A percentile compares a stretch with the other conserved stretches of the same genome.
These are phyloP conservation scores for Listronotus oregonensis DNA, from an alignment of 1,140 invertebrate genomes.

Conservation along the genomic window DNA sequence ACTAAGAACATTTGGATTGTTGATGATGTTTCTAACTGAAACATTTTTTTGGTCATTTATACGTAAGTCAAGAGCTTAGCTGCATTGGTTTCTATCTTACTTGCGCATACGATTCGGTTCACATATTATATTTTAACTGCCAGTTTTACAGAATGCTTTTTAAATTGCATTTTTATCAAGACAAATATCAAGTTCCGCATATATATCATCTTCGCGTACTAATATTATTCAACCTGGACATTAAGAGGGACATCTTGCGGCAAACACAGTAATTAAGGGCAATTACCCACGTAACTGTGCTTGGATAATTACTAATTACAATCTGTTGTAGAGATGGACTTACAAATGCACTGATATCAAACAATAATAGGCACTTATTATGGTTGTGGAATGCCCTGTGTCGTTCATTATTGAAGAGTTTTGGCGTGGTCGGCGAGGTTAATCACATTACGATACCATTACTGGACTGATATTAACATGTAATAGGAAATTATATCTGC, in stretches of 20 bases:
- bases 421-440: conserved; percentile 4
- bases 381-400: conserved; percentile 3
- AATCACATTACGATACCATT: background rate
- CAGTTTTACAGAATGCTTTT: too few species aligned
- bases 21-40: too few species aligned
- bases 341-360: conserved; percentile 30
- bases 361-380: conserved; percentile 34
- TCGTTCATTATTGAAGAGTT: conserved; percentile 13
- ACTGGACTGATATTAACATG: too few species aligned
- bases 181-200: conserved; percentile 18
- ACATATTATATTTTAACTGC: too few species aligned
- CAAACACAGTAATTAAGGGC: conserved; percentile 27
- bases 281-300: conserved; percentile 29
- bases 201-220: conserved; percentile 9
- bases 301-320: conserved; percentile 33
- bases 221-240: conserved; percentile 16
- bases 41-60: too few species aligned
- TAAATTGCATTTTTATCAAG: conserved; percentile 22
- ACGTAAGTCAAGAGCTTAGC: too few species aligned
- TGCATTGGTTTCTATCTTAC: too few species aligned
- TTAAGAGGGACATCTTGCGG: conserved; percentile 30
- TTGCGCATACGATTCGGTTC: too few species aligned
- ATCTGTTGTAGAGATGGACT: conserved; percentile 26
- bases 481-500: too few species aligned
- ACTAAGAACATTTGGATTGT: too few species aligned